phyloP scores from a whole-genome alignment of 2,888 invertebrate genomes.

The Archips crataeganus region DNA sequence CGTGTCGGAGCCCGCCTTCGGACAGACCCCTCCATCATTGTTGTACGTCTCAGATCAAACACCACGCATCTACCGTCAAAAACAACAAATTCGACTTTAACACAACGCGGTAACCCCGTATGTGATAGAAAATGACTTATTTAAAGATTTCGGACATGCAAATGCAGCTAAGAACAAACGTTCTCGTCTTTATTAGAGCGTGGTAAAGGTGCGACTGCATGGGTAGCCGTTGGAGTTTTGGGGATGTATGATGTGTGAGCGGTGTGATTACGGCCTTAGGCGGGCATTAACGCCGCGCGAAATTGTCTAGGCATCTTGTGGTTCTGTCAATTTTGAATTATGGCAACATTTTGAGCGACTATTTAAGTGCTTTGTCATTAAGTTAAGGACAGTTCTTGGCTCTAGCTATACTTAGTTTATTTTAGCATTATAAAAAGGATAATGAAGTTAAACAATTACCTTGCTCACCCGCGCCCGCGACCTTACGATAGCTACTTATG shows the following conservation, averaged over 20 bases:
- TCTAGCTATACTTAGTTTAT: not conserved
- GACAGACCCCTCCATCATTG: conserved; percentile 68
- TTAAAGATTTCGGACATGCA: conserved; percentile 15
- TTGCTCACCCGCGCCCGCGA: too few species aligned
- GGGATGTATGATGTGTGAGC: conserved; percentile 29
- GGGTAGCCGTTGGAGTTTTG: not conserved
- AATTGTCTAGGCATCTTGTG: conserved; percentile 24
- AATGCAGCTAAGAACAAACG: not conserved
- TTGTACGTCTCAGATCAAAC: conserved; percentile 54
- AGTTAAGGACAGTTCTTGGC: not conserved
- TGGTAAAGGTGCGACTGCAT: conserved; percentile 1
- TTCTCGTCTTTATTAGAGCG: conserved; percentile 8
- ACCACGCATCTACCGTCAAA: conserved; percentile 32
- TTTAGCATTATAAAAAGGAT: too few species aligned
- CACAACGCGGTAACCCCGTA: not conserved
- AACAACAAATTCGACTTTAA: conserved; percentile 22
- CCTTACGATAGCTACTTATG: too few species aligned
- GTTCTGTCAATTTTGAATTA: conserved; percentile 30
- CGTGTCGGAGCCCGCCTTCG: conserved; percentile 64
- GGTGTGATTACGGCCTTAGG: conserved; percentile 30
- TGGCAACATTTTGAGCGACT: conserved; percentile 14
- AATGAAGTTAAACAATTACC: too few species aligned
- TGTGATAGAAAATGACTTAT: not conserved
- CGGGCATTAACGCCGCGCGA: conserved; percentile 31
- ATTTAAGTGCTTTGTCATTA: conserved; percentile 19